These are phyloP conservation scores for Eulimnadia texana DNA, from an alignment of 1,140 invertebrate species.

Conservation along the genomic window DNA sequence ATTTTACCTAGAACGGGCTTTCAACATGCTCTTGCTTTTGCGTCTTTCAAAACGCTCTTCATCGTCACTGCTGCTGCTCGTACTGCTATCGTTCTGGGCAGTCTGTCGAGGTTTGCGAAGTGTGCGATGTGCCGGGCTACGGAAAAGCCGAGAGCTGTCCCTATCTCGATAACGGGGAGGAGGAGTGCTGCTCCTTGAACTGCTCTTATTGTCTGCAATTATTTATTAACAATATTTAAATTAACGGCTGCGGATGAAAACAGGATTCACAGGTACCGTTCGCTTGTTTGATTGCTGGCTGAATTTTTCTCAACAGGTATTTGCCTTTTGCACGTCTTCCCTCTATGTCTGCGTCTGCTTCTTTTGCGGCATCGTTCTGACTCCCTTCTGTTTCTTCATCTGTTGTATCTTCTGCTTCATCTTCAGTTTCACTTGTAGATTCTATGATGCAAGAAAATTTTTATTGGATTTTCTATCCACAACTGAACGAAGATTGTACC, in stretches of 20 bases:
- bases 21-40: constrained; percentile 13
- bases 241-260: neutral
- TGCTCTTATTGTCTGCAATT: neutral
- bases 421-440: neutral
- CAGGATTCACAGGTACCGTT: neutral
- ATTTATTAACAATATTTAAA: neutral
- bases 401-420: neutral
- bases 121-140: constrained; percentile 7
- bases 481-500: neutral
- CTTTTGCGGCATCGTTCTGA: neutral
- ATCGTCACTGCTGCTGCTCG: constrained; percentile 20
- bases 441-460: neutral
- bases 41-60: constrained; percentile 21
- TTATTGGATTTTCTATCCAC: neutral
- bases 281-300: neutral
- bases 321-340: neutral
- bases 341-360: neutral
- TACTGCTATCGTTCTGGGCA: constrained; percentile 7
- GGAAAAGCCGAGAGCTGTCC: neutral
- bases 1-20: neutral
- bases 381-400: constrained; percentile 1
- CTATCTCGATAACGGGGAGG: neutral
- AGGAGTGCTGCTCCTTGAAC: neutral
- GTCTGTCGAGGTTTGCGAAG: neutral
- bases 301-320: constrained; percentile 4